A percentile compares a stretch with the other conserved stretches of the same genome.
Conservation (phyloP, 2,113 vertebrate genomes). For the Galbula dea region DNA sequence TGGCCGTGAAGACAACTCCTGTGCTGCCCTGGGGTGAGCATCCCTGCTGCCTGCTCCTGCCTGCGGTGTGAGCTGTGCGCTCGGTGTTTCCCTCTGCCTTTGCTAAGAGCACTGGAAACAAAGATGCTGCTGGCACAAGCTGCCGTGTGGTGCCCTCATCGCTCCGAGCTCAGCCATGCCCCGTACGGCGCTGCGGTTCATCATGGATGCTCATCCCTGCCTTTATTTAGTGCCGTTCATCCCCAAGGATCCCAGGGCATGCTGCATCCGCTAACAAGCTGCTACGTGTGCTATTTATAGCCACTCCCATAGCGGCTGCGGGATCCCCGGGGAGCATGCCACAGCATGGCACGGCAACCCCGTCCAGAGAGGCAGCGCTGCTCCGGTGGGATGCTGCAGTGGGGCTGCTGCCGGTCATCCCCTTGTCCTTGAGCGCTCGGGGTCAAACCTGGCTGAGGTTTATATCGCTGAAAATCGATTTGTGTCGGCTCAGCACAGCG, state of each 20-base stretch:
- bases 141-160: background rate
- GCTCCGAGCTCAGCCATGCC: background rate
- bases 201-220: background rate
- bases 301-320: background rate
- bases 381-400: background rate
- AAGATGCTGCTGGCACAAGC: background rate
- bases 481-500: background rate
- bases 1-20: background rate
- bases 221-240: constrained; percentile 15
- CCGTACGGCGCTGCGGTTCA: background rate
- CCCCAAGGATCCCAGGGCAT: background rate
- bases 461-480: rapidly evolving
- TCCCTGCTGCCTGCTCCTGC: background rate
- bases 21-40: background rate
- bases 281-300: background rate
- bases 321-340: background rate
- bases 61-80: rapidly evolving
- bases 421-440: background rate
- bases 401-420: background rate
- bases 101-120: rapidly evolving
- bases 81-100: rapidly evolving
- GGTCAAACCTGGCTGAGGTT: background rate
- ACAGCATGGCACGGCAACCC: no score
- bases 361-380: background rate
- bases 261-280: background rate